Evolutionary conservation across 1,140 invertebrate genomes (phyloP).

Genomic region (Camponotus floridanus): DNA sequence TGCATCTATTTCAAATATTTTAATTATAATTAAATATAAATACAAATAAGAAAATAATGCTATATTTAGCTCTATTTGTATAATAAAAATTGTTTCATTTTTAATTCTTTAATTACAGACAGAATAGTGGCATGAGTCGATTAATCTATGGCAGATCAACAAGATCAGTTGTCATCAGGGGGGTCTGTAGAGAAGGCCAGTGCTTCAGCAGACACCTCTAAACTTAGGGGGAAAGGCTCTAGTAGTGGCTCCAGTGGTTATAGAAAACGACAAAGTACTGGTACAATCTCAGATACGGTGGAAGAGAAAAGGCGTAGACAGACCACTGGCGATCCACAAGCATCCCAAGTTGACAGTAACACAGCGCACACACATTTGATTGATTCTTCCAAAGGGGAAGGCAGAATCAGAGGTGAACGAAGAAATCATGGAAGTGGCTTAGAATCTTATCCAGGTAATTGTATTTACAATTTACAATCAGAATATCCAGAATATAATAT

Average conservation of each 20-base stretch:
- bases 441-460: slow-evolving; percentile 83
- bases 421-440: slow-evolving; percentile 83
- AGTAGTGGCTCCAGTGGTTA: slow-evolving; percentile 79
- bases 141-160: slow-evolving; percentile 87
- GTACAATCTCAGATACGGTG: slow-evolving; percentile 78
- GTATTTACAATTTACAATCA: not conserved
- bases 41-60: not conserved
- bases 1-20: not conserved
- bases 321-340: slow-evolving; percentile 76
- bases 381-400: slow-evolving; percentile 80
- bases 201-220: slow-evolving; percentile 86
- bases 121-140: slow-evolving; percentile 87
- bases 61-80: not conserved
- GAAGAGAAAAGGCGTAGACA: slow-evolving; percentile 84
- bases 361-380: slow-evolving; percentile 74
- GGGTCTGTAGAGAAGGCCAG: slow-evolving; percentile 86
- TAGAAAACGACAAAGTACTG: slow-evolving; percentile 84
- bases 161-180: slow-evolving; percentile 86
- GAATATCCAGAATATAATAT: not conserved
- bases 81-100: not conserved
- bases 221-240: slow-evolving; percentile 82
- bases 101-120: slow-evolving; percentile 78
- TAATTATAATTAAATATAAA: not conserved
- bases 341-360: slow-evolving; percentile 73
- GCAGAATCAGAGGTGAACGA: slow-evolving; percentile 79